Evolutionary conservation across 1,140 invertebrate genomes (phyloP).

Genomic region (Neodiprion lecontei): DNA sequence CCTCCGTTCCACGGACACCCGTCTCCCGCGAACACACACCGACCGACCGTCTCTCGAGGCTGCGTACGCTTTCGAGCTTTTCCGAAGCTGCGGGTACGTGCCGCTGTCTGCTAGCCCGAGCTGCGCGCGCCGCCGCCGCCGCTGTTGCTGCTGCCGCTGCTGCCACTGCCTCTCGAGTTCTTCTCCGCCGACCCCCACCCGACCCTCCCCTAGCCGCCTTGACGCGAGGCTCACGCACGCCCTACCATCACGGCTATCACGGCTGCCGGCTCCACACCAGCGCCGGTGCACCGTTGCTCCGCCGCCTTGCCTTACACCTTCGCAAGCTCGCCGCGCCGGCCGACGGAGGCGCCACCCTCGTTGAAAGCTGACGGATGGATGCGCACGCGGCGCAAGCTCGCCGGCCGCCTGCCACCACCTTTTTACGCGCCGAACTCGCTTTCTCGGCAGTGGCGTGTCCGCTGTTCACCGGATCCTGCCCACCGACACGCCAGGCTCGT

Average conservation of each 20-base stretch:
- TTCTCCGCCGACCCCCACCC: constrained; percentile 4
- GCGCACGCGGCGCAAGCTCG: background rate
- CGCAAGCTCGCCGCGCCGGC: constrained; percentile 12
- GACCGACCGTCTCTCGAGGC: constrained; percentile 9
- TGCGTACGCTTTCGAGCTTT: constrained; percentile 15
- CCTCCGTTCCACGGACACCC: background rate
- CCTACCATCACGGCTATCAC: background rate
- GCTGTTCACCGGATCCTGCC: background rate
- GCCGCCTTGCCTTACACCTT: background rate
- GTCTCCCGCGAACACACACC: constrained; percentile 20
- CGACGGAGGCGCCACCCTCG: constrained; percentile 7
- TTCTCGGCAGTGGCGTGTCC: background rate
- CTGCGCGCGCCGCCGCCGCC: constrained; percentile 9
- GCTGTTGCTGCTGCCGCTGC: constrained; percentile 9
- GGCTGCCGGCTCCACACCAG: background rate
- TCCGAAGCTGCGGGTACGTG: constrained; percentile 14
- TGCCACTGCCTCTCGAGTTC: background rate
- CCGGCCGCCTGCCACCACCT: background rate
- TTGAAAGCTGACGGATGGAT: background rate
- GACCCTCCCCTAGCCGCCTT: constrained; percentile 9
- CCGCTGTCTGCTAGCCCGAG: constrained; percentile 17
- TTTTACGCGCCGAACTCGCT: background rate
- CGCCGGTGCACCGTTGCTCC: background rate
- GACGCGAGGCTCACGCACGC: background rate
- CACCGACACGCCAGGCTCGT: background rate